Conservation (phyloP, 1,140 invertebrate genomes). For the Asbolus verrucosus region DNA sequence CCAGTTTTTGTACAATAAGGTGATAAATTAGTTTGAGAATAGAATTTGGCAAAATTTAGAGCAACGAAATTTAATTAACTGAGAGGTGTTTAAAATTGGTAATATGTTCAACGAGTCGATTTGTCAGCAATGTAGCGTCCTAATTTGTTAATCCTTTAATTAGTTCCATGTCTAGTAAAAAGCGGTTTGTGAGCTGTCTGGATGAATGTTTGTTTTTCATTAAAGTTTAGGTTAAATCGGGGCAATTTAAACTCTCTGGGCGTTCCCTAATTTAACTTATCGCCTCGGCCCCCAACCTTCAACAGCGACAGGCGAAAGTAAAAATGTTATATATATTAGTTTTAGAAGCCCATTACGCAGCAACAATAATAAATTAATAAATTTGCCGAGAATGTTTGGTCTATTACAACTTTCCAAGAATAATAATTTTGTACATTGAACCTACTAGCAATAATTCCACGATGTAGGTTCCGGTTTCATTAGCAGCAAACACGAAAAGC, state of each 20-base stretch:
- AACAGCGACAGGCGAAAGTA: neutral
- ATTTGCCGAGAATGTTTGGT: too few species aligned
- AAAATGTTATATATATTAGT: constrained; percentile 4
- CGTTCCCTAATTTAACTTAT: constrained; percentile 35
- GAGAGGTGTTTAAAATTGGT: too few species aligned
- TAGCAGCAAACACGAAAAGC: neutral
- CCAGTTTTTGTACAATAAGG: too few species aligned
- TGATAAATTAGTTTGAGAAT: too few species aligned
- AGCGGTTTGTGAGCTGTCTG: constrained; percentile 13
- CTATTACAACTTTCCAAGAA: neutral
- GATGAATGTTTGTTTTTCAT: constrained; percentile 29
- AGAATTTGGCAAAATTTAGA: too few species aligned
- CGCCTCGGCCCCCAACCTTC: constrained; percentile 8
- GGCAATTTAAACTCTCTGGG: constrained; percentile 20
- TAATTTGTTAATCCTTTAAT: constrained; percentile 35
- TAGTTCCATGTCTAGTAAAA: constrained; percentile 17
- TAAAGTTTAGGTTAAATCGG: constrained; percentile 35
- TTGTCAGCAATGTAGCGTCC: constrained; percentile 10
- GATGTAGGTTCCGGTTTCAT: constrained; percentile 20
- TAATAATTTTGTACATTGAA: constrained; percentile 14
- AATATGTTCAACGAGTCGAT: neutral
- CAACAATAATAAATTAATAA: too few species aligned
- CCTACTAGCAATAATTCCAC: neutral
- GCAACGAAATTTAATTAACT: too few species aligned
- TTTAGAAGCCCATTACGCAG: too few species aligned